Evolutionary conservation across 2,797 vertebrate species (phyloP).

Genomic region (Chaenodraco wilsoni): DNA sequence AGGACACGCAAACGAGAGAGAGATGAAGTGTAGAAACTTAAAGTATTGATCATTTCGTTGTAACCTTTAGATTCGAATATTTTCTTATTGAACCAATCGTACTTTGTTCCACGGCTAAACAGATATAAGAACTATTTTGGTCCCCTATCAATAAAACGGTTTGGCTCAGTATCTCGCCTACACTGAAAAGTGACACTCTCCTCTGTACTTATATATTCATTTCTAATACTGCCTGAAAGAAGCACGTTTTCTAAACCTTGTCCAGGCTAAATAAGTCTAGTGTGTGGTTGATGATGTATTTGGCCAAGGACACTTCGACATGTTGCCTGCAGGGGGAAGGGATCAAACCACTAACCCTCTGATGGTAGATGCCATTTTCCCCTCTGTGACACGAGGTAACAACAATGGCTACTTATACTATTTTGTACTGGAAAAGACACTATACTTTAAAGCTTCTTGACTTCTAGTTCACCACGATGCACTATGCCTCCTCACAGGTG

Average conservation of each 20-base stretch:
- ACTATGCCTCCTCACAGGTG: neutral
- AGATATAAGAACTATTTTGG: constrained; percentile 1
- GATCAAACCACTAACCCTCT: too few relatives aligned
- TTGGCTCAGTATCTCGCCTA: neutral
- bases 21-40: neutral
- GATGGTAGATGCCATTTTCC: too few relatives aligned
- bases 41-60: neutral
- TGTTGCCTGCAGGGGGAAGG: too few relatives aligned
- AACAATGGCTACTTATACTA: neutral
- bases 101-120: neutral
- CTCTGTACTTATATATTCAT: neutral
- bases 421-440: neutral
- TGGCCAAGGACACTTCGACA: neutral
- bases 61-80: constrained; percentile 7
- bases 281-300: neutral
- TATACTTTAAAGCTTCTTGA: neutral
- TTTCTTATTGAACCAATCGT: neutral
- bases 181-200: neutral
- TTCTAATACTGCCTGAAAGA: neutral
- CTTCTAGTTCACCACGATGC: neutral
- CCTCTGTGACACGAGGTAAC: neutral
- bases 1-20: neutral
- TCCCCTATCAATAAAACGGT: constrained; percentile 13
- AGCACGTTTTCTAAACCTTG: neutral
- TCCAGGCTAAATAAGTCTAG: neutral